These are phyloP conservation scores for Crossocerus cetratus DNA, from an alignment of 2,888 invertebrate genomes.

Conservation along the genomic window DNA sequence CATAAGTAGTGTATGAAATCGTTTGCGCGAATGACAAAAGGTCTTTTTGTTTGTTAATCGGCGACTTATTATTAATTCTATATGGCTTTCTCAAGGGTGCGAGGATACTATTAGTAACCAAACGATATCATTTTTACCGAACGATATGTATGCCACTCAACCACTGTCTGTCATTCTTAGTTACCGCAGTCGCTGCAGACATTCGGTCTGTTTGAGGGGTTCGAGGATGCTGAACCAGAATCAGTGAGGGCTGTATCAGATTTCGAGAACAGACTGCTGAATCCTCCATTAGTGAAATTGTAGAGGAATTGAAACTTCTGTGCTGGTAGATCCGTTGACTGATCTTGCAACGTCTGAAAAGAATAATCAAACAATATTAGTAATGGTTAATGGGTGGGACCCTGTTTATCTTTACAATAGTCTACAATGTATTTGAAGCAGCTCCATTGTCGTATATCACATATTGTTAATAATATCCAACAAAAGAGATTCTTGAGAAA, in stretches of 20 bases:
- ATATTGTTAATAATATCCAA: background rate
- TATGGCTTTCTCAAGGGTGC: too few species aligned
- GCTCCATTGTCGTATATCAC: background rate
- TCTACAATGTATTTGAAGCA: background rate
- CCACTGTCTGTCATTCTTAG: conserved; percentile 25
- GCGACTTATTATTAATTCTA: too few species aligned
- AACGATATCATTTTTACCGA: background rate
- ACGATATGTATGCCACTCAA: background rate
- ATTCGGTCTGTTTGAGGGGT: conserved; percentile 59
- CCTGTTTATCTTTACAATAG: background rate
- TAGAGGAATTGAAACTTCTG: conserved; percentile 62
- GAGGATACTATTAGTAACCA: too few species aligned
- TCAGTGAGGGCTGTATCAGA: conserved; percentile 61
- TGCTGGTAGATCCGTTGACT: conserved; percentile 45
- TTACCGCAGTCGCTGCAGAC: conserved; percentile 72
- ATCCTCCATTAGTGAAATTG: conserved; percentile 56
- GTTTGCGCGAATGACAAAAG: background rate
- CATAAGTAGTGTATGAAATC: conserved; percentile 18
- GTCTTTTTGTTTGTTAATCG: too few species aligned
- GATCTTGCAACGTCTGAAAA: conserved; percentile 37
- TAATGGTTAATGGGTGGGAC: background rate
- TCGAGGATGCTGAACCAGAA: conserved; percentile 51
- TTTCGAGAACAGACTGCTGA: conserved; percentile 35
- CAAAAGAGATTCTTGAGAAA: background rate
- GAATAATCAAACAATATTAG: background rate